These are phyloP conservation scores for Heliconius nattereri DNA, from an alignment of 1,140 invertebrate species.

Conservation along the genomic window DNA sequence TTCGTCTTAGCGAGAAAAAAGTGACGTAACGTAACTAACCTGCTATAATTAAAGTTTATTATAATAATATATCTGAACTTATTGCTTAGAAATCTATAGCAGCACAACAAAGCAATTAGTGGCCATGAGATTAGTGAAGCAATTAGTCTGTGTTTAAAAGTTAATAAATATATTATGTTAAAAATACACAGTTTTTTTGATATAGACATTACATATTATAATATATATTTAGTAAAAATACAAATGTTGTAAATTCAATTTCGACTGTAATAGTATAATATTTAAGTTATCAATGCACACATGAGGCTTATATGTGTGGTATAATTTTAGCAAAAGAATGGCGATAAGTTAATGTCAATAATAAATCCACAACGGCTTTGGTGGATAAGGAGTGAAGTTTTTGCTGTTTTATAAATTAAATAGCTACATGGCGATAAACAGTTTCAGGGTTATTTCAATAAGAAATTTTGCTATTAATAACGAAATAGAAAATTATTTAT, in stretches of 20 bases:
- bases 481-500: neutral
- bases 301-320: neutral
- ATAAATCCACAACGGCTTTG: neutral
- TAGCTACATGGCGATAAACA: neutral
- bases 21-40: slow-evolving; percentile 22
- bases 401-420: neutral
- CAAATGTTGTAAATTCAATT: neutral
- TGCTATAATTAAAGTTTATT: slow-evolving; percentile 13
- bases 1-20: slow-evolving; percentile 28
- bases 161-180: neutral
- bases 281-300: neutral
- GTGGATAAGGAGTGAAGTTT: neutral
- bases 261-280: neutral
- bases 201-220: neutral
- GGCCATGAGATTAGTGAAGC: neutral
- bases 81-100: neutral
- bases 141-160: neutral
- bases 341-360: slow-evolving; percentile 1
- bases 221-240: neutral
- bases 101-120: slow-evolving; percentile 27
- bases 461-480: neutral
- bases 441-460: neutral
- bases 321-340: neutral
- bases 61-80: slow-evolving; percentile 17
- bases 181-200: neutral